These are phyloP conservation scores for Palloptera scutellata DNA, from an alignment of 2,888 invertebrate species.

Conservation along the genomic window DNA sequence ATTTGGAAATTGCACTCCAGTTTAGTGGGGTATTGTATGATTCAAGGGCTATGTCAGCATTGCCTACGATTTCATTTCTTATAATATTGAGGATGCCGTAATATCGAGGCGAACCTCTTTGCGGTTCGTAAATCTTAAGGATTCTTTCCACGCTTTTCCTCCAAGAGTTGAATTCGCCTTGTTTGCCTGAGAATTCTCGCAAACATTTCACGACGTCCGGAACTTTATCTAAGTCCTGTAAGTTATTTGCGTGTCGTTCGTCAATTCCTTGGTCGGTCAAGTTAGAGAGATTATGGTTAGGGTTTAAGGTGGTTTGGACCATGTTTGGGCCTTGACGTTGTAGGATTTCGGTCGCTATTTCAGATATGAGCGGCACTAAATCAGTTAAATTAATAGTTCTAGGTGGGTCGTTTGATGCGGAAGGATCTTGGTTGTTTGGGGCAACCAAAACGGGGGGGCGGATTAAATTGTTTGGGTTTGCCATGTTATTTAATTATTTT, in stretches of 20 bases:
- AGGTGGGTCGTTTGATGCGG: background rate
- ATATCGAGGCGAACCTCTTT: constrained; percentile 25
- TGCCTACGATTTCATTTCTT: constrained; percentile 27
- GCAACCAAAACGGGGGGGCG: background rate
- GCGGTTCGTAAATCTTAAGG: constrained; percentile 23
- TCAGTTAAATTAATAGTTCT: background rate
- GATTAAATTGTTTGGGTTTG: constrained; percentile 4
- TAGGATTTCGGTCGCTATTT: background rate
- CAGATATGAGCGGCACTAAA: background rate
- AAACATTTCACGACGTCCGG: no score
- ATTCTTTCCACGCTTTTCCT: constrained; percentile 25
- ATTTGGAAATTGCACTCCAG: no score
- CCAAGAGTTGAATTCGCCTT: constrained; percentile 26
- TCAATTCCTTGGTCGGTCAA: constrained; percentile 10
- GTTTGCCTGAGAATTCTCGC: constrained; percentile 23
- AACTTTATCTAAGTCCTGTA: constrained; percentile 21
- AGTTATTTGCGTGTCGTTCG: constrained; percentile 5
- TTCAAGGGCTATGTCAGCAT: constrained; percentile 28
- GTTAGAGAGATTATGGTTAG: background rate
- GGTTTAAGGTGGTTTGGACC: background rate
- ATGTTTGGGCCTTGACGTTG: background rate
- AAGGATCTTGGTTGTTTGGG: no score
- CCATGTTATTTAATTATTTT: no score
- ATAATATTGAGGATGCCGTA: constrained; percentile 23
- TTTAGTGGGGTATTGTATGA: no score